These are phyloP conservation scores for Leuciscus waleckii DNA, from an alignment of 2,797 vertebrate genomes.

Conservation along the genomic window DNA sequence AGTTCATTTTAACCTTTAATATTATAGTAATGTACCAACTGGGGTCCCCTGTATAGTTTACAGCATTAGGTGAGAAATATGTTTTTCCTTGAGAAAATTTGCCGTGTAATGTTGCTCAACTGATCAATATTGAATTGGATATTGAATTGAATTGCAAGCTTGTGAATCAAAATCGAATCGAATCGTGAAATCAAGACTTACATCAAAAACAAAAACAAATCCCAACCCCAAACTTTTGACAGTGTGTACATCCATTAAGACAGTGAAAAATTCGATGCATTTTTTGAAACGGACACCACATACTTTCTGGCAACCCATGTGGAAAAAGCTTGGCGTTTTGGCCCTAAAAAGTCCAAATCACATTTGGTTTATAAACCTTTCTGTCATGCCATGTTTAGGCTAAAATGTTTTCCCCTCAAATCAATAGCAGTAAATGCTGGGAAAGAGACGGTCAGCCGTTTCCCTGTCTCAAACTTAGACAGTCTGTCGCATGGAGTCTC, in stretches of 20 bases:
- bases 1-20: no score
- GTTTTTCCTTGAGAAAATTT: neutral
- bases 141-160: neutral
- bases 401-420: slow-evolving; percentile 6
- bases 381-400: slow-evolving; percentile 3
- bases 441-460: neutral
- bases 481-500: slow-evolving; percentile 12
- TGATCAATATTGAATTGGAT: no score
- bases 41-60: neutral
- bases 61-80: neutral
- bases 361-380: slow-evolving; percentile 5
- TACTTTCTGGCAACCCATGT: neutral
- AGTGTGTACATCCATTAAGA: neutral
- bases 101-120: no score
- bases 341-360: neutral
- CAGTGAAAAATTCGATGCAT: neutral
- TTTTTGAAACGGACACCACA: neutral
- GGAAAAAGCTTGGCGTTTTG: neutral
- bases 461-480: slow-evolving; percentile 9
- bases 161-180: neutral
- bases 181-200: no score
- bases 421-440: slow-evolving; percentile 11
- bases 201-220: no score
- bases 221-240: neutral
- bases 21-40: no score